Base-by-base conservation (phyloP, 2,888 invertebrate genomes). In the Drosophila nr. fundita region DNA sequence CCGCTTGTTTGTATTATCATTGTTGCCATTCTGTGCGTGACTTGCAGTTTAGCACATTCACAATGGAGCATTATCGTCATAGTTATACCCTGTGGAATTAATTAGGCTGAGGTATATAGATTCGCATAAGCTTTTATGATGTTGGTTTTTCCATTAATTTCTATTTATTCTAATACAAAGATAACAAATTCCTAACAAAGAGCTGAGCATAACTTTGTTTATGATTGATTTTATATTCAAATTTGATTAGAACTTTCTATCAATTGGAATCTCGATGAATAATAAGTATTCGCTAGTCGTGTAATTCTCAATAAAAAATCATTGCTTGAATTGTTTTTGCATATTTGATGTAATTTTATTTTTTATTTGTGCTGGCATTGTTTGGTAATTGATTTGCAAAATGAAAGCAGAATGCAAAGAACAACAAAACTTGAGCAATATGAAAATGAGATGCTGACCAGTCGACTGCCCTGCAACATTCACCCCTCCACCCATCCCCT, bases 301-400 rank as follows among this genome's bases (percentile, higher is more conserved):
- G 18, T 5, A 29, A 32, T 32, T 18, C 42, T 10, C 50, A 3
- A 18, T 11, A 34, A 18, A 34, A 34, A 36, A n/a, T 38, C 21
- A 30, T 61, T 64, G 10, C 27, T n/a, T 69, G 52, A 72, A 59
- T 62, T 54, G 29, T 62, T 68, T 70, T 55, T 36, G 52, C 52
- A 57, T 69, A 48, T 67, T 67, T 77, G 27, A 45, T 72, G 42
- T 57, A 38, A 62, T 64, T 69, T 74, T 54, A 24, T 54, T 18
- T 38, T 13, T 50, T 80, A 66, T 80, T 81, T 78, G 67, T 62
- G 60, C 38, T 45, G 59, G 77, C 48, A 57, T 65, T 71, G 69
- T 73, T 73, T 63, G 73, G 54, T 78, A 78, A 86, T 85, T 79
- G 87, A 85, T 85, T 87, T 82, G 70, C 58, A 53, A 79, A 76